phyloP scores from a whole-genome alignment of 1,140 invertebrate genomes.

The Philopotamus ludificatus region DNA sequence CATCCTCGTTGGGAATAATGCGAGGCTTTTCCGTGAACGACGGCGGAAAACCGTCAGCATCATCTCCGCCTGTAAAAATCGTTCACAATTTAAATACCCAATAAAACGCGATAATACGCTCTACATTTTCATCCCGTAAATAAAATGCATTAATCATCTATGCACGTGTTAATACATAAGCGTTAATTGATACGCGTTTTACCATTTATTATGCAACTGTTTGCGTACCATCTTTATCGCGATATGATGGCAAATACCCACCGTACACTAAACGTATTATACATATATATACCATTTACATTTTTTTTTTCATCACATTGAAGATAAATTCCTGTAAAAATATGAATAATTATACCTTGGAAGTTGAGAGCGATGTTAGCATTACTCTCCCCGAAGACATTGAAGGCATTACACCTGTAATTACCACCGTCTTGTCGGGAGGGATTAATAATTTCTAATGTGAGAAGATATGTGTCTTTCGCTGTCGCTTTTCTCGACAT shows the following conservation, averaged over 20 bases:
- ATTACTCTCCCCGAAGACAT: slow-evolving; percentile 97
- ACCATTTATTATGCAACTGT: slow-evolving; percentile 30
- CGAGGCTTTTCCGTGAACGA: slow-evolving; percentile 95
- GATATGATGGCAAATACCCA: slow-evolving; percentile 17
- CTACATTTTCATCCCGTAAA: neutral
- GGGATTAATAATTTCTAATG: slow-evolving; percentile 90
- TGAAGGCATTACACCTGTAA: slow-evolving; percentile 98
- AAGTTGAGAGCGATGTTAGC: slow-evolving; percentile 99
- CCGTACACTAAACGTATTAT: neutral
- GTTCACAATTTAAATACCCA: too few species aligned
- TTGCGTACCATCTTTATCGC: slow-evolving; percentile 29
- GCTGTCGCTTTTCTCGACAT: slow-evolving; percentile 81
- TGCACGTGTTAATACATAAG: slow-evolving; percentile 17
- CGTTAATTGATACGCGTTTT: slow-evolving; percentile 9
- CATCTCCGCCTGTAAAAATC: slow-evolving; percentile 74
- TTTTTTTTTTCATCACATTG: too few species aligned
- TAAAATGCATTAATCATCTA: neutral
- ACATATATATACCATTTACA: too few species aligned
- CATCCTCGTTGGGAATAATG: slow-evolving; percentile 96
- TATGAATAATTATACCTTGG: slow-evolving; percentile 76
- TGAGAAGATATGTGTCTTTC: slow-evolving; percentile 88
- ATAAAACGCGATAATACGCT: too few species aligned
- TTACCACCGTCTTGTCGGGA: slow-evolving; percentile 94
- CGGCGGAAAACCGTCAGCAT: slow-evolving; percentile 86
- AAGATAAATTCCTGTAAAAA: neutral